Evolutionary conservation across 2,888 invertebrate genomes (phyloP).

Genomic region (Rotaria sp.): DNA sequence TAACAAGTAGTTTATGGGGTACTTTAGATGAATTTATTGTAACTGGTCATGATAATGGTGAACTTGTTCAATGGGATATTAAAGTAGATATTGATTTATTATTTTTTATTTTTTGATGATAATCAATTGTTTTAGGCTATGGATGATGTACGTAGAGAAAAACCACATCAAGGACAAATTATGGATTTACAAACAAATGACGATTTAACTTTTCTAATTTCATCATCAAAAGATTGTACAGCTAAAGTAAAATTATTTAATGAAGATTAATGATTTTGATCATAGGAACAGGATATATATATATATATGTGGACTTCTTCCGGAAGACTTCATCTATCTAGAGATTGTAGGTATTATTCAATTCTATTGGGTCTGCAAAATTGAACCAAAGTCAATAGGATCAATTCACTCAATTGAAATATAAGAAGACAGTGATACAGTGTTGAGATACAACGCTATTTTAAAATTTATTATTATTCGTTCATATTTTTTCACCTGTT

Average conservation of each 20-base stretch:
- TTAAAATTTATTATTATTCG: too few species aligned
- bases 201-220: conserved; percentile 88
- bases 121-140: background rate
- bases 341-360: too few species aligned
- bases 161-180: conserved; percentile 75
- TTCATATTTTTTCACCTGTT: too few species aligned
- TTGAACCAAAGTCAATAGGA: too few species aligned
- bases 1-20: conserved; percentile 67
- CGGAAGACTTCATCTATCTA: too few species aligned
- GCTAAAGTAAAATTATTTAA: conserved; percentile 64
- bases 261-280: too few species aligned
- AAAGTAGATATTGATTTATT: conserved; percentile 52
- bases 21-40: conserved; percentile 65
- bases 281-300: too few species aligned
- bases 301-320: too few species aligned
- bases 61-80: conserved; percentile 83
- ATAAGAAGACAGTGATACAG: too few species aligned
- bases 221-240: conserved; percentile 90
- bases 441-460: too few species aligned
- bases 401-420: too few species aligned
- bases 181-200: conserved; percentile 92
- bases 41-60: conserved; percentile 78
- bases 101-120: conserved; percentile 57
- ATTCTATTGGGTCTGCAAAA: too few species aligned
- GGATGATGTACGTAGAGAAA: conserved; percentile 60